Base-by-base conservation (phyloP, 2,113 vertebrate genomes). In the Edolisoma coerulescens region DNA sequence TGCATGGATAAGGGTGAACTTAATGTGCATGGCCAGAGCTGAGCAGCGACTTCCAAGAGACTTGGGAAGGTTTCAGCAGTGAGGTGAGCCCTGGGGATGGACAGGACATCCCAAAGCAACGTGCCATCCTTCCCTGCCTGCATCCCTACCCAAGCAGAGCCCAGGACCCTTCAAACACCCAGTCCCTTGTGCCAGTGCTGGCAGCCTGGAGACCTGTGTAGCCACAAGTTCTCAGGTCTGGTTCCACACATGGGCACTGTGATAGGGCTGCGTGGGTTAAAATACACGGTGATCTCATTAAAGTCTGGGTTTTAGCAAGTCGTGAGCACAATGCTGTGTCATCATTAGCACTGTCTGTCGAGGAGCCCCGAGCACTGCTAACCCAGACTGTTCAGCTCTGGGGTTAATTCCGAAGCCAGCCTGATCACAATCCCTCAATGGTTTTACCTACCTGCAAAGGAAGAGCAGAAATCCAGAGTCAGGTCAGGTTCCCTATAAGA, bases 241-340 rank as follows among this genome's bases (percentile, higher is more conserved):
- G 75, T 47, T 93, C 74, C 68, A 56, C 64, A 81, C 27, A 39
- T 2, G 8, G 50, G 47, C 5, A 1, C 85, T 65, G 63, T 1
- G 0, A 49, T 17, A 17, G 63, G 49, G 35, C 63, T 69, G 70
- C 0, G 7, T 35, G 63, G 68, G 71, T 94, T 93, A 77, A 41
- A 77, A 54, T 8, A 41, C 32, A 24, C 0, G 0, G 30, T 0
- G 0, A 50, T 81, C 79, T 89, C 1, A 1, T 63, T 67, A 67
- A 90, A 90, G 64, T 47, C 39, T 80, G 68, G 42, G 54, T 65
- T 93, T 95, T 77, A 90, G 83, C 7, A 0, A 81, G 76, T 90
- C 10, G 26, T 56, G 83, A 88, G 76, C 27, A 73, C 1, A 39
- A 52, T 64, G 86, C 76, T 78, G 54, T 83, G 83, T 77, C 89